Percentiles rank a stretch among this genome's conserved stretches.
Conservation (phyloP, 2,888 invertebrate species). For the Hemistola chrysoprasaria region DNA sequence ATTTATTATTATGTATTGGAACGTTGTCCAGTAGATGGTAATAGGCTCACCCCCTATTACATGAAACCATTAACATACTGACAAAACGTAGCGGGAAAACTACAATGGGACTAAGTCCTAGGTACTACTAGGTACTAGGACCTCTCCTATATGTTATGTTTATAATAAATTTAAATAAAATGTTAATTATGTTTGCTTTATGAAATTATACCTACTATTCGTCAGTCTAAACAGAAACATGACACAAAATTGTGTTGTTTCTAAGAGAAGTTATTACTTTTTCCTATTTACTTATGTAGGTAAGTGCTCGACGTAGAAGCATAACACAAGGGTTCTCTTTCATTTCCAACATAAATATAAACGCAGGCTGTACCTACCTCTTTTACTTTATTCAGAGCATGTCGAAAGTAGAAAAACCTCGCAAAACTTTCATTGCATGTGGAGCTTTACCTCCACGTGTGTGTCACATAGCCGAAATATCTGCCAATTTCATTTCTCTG, state of each 20-base stretch:
- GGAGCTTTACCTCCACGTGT: constrained; percentile 67
- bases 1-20: no score
- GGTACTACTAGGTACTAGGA: no score
- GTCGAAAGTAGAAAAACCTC: constrained; percentile 69
- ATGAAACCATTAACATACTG: no score
- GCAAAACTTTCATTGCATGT: constrained; percentile 71
- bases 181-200: no score
- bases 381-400: constrained; percentile 67
- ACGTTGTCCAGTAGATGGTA: no score
- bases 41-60: no score
- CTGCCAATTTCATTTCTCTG: constrained; percentile 78
- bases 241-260: constrained; percentile 20
- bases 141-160: no score
- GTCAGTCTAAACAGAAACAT: constrained; percentile 17
- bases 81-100: no score
- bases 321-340: constrained; percentile 52
- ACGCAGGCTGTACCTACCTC: constrained; percentile 48
- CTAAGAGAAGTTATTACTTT: constrained; percentile 32
- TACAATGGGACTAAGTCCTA: no score
- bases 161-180: no score
- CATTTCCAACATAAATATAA: constrained; percentile 45
- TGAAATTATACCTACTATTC: no score
- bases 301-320: constrained; percentile 34
- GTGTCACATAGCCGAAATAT: constrained; percentile 75
- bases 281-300: constrained; percentile 36